phyloP scores from a whole-genome alignment of 1,140 invertebrate species.

The Melipona quadrifasciata region DNA sequence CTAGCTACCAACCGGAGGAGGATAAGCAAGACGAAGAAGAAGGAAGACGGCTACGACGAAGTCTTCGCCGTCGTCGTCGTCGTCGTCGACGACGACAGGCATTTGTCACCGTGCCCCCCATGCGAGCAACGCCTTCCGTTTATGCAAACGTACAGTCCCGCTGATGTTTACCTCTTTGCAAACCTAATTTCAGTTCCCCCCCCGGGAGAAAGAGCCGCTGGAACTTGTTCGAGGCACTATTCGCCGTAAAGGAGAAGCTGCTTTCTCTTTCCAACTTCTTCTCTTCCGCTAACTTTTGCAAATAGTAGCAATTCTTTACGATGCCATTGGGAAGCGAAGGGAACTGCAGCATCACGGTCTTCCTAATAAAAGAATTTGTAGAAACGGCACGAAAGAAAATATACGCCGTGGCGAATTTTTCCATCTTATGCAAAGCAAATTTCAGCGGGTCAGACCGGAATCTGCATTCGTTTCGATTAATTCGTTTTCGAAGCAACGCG shows the following conservation, averaged over 20 bases:
- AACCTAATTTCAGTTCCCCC: slow-evolving; percentile 78
- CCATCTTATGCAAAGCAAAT: slow-evolving; percentile 7
- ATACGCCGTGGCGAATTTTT: slow-evolving; percentile 21
- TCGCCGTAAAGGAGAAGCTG: slow-evolving; percentile 51
- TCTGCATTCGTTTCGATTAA: not conserved
- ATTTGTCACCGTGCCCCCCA: slow-evolving; percentile 76
- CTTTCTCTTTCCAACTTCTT: slow-evolving; percentile 32
- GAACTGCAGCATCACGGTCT: slow-evolving; percentile 54
- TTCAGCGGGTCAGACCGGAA: not conserved
- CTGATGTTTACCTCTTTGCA: slow-evolving; percentile 80
- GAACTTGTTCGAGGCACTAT: slow-evolving; percentile 69
- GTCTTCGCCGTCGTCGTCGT: not conserved
- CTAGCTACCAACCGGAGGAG: slow-evolving; percentile 42
- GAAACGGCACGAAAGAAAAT: slow-evolving; percentile 35
- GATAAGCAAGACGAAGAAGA: slow-evolving; percentile 55
- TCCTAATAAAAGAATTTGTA: slow-evolving; percentile 64
- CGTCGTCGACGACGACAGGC: slow-evolving; percentile 68
- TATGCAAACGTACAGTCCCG: slow-evolving; percentile 77
- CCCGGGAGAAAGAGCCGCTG: slow-evolving; percentile 67
- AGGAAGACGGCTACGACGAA: slow-evolving; percentile 5
- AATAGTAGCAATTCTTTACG: slow-evolving; percentile 64
- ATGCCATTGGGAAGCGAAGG: slow-evolving; percentile 64
- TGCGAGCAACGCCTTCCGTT: slow-evolving; percentile 77
- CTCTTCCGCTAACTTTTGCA: slow-evolving; percentile 61
- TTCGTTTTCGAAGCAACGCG: not conserved